Evolutionary conservation across 2,797 vertebrate species (phyloP), one percentile per base, ranked within the genome.

Genomic region (Pristis pectinata): DNA sequence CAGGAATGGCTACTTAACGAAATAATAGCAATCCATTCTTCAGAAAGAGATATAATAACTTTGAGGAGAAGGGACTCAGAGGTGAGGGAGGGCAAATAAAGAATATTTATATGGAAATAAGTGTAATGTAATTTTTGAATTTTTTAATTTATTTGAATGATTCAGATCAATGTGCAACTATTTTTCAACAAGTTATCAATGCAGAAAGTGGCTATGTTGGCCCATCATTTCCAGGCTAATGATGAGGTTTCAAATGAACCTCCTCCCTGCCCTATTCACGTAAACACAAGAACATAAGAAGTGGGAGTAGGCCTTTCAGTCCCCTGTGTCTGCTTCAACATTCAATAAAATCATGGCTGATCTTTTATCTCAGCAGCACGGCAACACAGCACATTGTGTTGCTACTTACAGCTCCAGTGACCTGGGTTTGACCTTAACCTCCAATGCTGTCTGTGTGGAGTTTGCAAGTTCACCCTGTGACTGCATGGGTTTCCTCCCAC

Each of bases 141-240:
- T 87, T 59, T 53, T 30, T 59, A 13, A 53, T 87, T n/a, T 34
- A 19, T 34, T 59, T 7, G 83, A 59, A 0, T 59, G 13, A 92
- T 95, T 95, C 95, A 92, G 95, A 95, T 22, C 67, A 95, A 92
- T 94, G 91, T 72, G 89, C 87, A 93, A 95, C 95, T 96, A 95
- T 96, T 95, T 95, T 92, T 11, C 30, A 87, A 87, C 13, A 61
- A 61, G 53, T 61, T 59, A 5, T 64, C 30, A n/a, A 30, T 27
- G 56, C 53, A n/a, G 53, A 59, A 30, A 17, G 27, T 9, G 24
- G 2, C 1, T 5, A 83, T 22, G 10, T 56, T 22, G 8, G 7
- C 10, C 24, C 82, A 53, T 27, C 22, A 3, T 2, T 3, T 87
- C 83, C 22, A 17, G 34, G 11, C 27, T 30, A 30, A 13, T 87